A percentile compares a stretch with the other conserved stretches of the same genome.
These are phyloP conservation scores for Eubasilissa regina DNA, from an alignment of 1,140 invertebrate genomes.

Conservation along the genomic window DNA sequence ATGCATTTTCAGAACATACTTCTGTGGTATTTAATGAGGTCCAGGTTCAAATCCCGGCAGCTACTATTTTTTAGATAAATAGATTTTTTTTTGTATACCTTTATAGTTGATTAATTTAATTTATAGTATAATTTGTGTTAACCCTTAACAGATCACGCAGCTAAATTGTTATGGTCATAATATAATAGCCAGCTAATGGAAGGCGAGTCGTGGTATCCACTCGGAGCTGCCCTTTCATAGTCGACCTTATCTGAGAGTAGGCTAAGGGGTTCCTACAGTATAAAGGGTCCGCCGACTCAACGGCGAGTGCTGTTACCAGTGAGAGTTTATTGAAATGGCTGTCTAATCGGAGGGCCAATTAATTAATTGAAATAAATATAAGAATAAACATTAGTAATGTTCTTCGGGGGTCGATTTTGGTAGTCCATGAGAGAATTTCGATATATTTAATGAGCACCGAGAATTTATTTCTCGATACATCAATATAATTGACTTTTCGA, in stretches of 20 bases:
- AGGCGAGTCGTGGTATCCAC: conserved; percentile 49
- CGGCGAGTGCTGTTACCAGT: not conserved
- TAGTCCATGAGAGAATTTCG: too few species aligned
- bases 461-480: too few species aligned
- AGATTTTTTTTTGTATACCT: too few species aligned
- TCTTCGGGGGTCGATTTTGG: too few species aligned
- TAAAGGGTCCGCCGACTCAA: conserved; percentile 23
- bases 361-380: conserved; percentile 17
- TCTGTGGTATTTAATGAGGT: too few species aligned
- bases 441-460: too few species aligned
- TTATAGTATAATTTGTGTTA: not conserved
- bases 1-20: too few species aligned
- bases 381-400: too few species aligned
- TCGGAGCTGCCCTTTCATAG: conserved; percentile 48
- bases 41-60: too few species aligned
- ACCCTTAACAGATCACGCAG: conserved; percentile 20
- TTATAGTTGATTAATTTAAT: too few species aligned
- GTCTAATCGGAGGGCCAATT: conserved; percentile 9
- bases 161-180: conserved; percentile 53
- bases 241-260: conserved; percentile 39
- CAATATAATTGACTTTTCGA: too few species aligned
- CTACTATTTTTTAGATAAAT: too few species aligned
- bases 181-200: conserved; percentile 56
- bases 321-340: conserved; percentile 1
- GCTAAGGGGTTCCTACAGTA: conserved; percentile 7